A percentile compares a stretch with the other conserved stretches of the same genome.
Conservation (phyloP, 2,113 vertebrate species). For the Indri indri region DNA sequence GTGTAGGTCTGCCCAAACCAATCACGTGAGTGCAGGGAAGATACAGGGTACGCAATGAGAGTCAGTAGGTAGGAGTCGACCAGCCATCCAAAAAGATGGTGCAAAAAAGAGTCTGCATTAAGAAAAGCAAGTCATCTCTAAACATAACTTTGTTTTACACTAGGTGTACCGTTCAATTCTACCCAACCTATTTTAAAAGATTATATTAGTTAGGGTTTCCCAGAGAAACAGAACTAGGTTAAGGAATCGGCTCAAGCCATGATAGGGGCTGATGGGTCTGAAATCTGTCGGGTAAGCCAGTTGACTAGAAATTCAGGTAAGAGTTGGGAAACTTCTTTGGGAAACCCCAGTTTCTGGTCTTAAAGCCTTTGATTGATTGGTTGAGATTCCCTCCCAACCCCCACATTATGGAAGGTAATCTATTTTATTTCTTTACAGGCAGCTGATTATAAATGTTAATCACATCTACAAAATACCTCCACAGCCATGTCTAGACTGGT, state of each 20-base stretch:
- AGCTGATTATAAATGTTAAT: not conserved
- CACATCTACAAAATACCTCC: not conserved
- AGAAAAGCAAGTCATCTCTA: not conserved
- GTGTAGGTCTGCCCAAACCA: not conserved
- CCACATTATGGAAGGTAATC: not conserved
- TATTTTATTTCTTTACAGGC: not conserved
- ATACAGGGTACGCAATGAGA: not conserved
- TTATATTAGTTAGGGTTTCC: not conserved
- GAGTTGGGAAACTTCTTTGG: not conserved
- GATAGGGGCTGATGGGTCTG: not conserved
- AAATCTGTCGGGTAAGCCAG: not conserved
- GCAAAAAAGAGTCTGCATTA: not conserved
- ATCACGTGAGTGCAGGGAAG: not conserved
- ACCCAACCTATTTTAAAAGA: not conserved
- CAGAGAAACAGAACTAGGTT: not conserved
- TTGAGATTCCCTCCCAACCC: not conserved
- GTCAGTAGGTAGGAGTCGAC: not conserved
- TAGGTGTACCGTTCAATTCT: not conserved
- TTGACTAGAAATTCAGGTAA: not conserved
- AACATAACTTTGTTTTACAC: not conserved
- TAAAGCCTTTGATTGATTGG: not conserved
- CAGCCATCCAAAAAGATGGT: not conserved
- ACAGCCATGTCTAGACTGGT: not conserved
- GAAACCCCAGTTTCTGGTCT: not conserved
- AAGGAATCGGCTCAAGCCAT: not conserved